Evolutionary conservation across 2,797 vertebrate genomes (phyloP).

Genomic region (Eulemur mongoz): DNA sequence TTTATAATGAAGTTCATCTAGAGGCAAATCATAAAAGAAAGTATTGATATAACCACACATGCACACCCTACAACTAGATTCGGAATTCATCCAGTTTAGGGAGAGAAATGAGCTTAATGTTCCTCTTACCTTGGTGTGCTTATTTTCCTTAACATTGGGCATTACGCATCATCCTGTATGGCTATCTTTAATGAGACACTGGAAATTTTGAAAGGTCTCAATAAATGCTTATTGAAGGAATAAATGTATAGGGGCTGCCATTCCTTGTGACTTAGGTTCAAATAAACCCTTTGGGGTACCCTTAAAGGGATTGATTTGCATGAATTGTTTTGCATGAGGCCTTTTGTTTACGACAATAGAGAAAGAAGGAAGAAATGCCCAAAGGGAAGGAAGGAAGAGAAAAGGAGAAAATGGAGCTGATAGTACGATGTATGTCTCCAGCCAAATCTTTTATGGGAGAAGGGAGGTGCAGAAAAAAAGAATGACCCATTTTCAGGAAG

Average conservation of each 20-base stretch:
- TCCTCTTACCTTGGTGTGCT: neutral
- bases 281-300: neutral
- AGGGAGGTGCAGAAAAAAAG: neutral
- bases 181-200: neutral
- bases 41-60: neutral
- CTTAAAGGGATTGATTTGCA: neutral
- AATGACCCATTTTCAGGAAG: neutral
- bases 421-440: neutral
- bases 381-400: neutral
- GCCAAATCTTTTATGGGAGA: neutral
- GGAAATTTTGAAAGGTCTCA: neutral
- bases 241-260: neutral
- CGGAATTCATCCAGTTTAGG: constrained; percentile 12
- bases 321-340: neutral
- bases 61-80: neutral
- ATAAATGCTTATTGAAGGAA: neutral
- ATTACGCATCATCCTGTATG: neutral
- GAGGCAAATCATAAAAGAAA: constrained; percentile 39
- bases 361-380: neutral
- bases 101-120: neutral
- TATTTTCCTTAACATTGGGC: neutral
- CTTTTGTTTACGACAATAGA: neutral
- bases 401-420: neutral
- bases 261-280: neutral
- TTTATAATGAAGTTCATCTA: constrained; percentile 47